Evolutionary conservation across 2,888 invertebrate species (phyloP).

Genomic region (Laothoe populi): DNA sequence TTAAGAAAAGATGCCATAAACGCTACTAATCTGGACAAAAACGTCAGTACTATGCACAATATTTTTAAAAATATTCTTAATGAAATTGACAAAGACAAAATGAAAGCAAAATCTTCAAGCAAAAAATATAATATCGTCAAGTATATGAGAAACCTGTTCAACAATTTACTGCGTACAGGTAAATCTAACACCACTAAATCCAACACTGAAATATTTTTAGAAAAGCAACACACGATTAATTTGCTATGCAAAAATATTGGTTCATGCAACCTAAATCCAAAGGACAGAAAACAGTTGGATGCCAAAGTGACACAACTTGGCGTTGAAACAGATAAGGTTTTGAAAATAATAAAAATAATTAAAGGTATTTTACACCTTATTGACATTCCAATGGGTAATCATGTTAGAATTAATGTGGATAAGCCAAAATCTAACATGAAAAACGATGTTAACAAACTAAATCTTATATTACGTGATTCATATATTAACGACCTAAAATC

Average conservation of each 20-base stretch:
- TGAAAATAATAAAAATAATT: constrained; percentile 60
- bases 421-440: constrained; percentile 34
- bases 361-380: constrained; percentile 59
- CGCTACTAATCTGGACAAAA: constrained; percentile 29
- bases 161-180: constrained; percentile 50
- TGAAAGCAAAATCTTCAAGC: constrained; percentile 31
- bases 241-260: constrained; percentile 59
- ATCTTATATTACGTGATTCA: constrained; percentile 49
- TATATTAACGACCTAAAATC: constrained; percentile 33
- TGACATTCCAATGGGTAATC: constrained; percentile 39
- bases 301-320: constrained; percentile 57
- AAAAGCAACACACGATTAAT: constrained; percentile 51
- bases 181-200: constrained; percentile 35
- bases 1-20: constrained; percentile 32
- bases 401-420: constrained; percentile 28
- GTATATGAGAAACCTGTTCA: constrained; percentile 59
- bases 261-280: constrained; percentile 50
- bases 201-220: constrained; percentile 37
- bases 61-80: constrained; percentile 39
- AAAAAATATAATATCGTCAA: constrained; percentile 51
- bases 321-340: constrained; percentile 55
- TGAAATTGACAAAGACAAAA: constrained; percentile 40
- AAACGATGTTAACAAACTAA: constrained; percentile 55
- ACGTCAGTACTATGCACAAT: constrained; percentile 38
- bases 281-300: constrained; percentile 48